Conservation (phyloP, 2,797 vertebrate species). For the Eulemur rubriventer region DNA sequence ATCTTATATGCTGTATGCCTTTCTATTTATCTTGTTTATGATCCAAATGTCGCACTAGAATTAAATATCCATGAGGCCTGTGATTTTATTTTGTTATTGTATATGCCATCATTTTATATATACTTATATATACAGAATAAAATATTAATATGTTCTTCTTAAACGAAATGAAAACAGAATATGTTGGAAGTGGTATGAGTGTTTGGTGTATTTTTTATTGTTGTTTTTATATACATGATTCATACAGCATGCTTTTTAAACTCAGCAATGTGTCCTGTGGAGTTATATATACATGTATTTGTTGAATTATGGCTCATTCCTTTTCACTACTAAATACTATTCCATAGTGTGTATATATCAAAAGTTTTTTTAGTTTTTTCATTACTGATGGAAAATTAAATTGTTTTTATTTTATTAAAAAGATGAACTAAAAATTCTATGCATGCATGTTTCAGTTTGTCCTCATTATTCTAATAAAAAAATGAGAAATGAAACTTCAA, state of each 20-base stretch:
- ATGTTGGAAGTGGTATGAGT: neutral
- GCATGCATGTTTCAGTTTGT: neutral
- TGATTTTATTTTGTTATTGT: neutral
- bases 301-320: neutral
- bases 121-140: neutral
- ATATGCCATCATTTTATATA: neutral
- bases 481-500: neutral
- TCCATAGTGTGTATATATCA: neutral
- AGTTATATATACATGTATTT: neutral
- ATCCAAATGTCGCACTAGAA: neutral
- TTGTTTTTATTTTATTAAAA: neutral
- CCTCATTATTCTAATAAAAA: neutral
- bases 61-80: neutral
- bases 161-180: neutral
- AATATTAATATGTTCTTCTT: neutral
- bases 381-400: neutral
- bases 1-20: neutral
- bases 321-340: neutral
- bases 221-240: neutral
- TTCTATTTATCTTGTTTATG: neutral
- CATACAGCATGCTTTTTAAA: neutral
- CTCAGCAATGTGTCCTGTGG: neutral
- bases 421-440: neutral
- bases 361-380: neutral
- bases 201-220: neutral